A percentile compares a stretch with the other conserved stretches of the same genome.
These are phyloP conservation scores for Ennomos quercinarius DNA, from an alignment of 2,888 invertebrate species.

Conservation along the genomic window DNA sequence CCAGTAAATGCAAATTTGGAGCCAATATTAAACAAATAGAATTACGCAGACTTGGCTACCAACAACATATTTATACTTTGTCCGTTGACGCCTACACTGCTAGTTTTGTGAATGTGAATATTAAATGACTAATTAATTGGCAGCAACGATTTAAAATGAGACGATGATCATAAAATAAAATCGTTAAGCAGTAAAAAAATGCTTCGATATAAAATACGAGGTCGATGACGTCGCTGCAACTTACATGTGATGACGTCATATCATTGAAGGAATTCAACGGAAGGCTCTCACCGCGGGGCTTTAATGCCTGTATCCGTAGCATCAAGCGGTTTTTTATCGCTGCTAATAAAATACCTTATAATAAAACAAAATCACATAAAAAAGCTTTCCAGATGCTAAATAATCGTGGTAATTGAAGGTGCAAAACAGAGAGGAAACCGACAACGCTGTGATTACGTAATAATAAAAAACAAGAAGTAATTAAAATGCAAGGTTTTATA, in stretches of 20 bases:
- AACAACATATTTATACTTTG: neutral
- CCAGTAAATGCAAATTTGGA: neutral
- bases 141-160: conserved; percentile 8
- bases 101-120: conserved; percentile 5
- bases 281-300: conserved; percentile 8
- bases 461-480: conserved; percentile 4
- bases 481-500: conserved; percentile 2
- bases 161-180: conserved; percentile 12
- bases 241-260: neutral
- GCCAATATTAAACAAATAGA: too few species aligned
- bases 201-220: conserved; percentile 6
- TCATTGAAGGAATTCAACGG: conserved; percentile 8
- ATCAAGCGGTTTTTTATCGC: conserved; percentile 33
- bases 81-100: conserved; percentile 5
- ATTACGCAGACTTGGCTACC: too few species aligned
- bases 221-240: conserved; percentile 11
- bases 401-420: conserved; percentile 28
- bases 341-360: conserved; percentile 31
- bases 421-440: conserved; percentile 3
- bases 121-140: conserved; percentile 10
- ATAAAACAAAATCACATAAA: conserved; percentile 22
- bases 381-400: conserved; percentile 21
- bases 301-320: conserved; percentile 17
- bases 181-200: conserved; percentile 13
- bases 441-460: conserved; percentile 4